phyloP scores from a whole-genome alignment of 1,140 invertebrate genomes.

The Trypoxylus dichotomus region DNA sequence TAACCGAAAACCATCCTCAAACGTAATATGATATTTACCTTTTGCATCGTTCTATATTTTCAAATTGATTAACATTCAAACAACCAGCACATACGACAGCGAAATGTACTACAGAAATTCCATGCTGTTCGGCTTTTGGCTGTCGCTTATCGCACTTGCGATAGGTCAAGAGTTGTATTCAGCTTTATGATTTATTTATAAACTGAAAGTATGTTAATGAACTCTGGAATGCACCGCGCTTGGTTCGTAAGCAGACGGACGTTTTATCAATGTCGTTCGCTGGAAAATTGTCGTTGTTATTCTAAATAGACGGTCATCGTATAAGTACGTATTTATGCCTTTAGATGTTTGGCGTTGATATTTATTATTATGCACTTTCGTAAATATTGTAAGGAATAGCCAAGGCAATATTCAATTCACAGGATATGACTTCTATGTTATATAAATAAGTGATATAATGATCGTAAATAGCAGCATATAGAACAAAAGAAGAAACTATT shows the following conservation, averaged over 20 bases:
- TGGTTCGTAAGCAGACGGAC: background rate
- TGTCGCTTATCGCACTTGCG: background rate
- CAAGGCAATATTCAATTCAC: no score
- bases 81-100: no score
- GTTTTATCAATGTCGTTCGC: constrained; percentile 16
- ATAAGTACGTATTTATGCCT: background rate
- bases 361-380: no score
- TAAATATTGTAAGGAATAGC: no score
- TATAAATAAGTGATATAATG: no score
- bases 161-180: constrained; percentile 25
- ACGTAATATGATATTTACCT: no score
- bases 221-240: background rate
- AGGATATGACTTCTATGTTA: no score
- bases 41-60: no score
- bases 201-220: constrained; percentile 24
- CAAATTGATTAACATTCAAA: no score
- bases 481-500: no score
- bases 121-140: background rate
- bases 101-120: background rate
- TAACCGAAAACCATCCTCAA: no score
- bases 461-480: no score
- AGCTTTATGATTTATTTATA: constrained; percentile 17
- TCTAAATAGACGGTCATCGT: background rate
- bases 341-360: background rate
- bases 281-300: background rate